Percentiles rank a stretch among this genome's conserved stretches.
These are phyloP conservation scores for Botia kubotai DNA, from an alignment of 2,797 vertebrate species.

Conservation along the genomic window DNA sequence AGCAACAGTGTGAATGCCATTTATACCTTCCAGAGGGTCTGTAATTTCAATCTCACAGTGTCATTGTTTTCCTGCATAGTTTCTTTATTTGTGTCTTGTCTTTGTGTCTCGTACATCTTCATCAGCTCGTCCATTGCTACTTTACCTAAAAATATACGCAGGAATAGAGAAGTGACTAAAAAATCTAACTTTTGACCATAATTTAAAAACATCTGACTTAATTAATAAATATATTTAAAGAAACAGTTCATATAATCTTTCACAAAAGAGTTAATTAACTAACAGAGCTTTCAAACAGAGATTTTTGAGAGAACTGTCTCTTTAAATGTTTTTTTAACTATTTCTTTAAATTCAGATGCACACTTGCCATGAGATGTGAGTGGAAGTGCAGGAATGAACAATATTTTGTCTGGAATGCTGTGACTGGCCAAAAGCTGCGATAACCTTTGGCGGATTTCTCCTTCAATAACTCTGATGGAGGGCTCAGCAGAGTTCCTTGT, in stretches of 20 bases:
- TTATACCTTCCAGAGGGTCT: conserved; percentile 89
- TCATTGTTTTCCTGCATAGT: conserved; percentile 65
- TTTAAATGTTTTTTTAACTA: neutral
- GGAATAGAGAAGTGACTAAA: neutral
- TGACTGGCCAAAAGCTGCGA: conserved; percentile 78
- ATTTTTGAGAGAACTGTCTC: no score
- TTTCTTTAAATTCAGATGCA: neutral
- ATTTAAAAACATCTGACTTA: neutral
- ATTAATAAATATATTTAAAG: neutral
- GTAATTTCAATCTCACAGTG: conserved; percentile 81
- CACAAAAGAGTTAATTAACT: neutral
- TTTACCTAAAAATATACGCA: conserved; percentile 83
- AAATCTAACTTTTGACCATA: neutral
- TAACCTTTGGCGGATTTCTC: conserved; percentile 70
- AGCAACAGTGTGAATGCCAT: neutral
- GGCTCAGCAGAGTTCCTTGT: conserved; percentile 1
- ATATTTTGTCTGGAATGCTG: conserved; percentile 85
- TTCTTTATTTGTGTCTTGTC: conserved; percentile 65
- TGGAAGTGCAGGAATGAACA: conserved; percentile 82
- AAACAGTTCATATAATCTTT: neutral
- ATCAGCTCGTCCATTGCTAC: conserved; percentile 83
- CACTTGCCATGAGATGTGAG: conserved; percentile 88
- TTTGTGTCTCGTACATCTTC: conserved; percentile 79
- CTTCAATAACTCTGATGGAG: conserved; percentile 58
- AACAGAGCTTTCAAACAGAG: neutral